Conservation (phyloP, 1,140 invertebrate species). For the Aethina tumida region DNA sequence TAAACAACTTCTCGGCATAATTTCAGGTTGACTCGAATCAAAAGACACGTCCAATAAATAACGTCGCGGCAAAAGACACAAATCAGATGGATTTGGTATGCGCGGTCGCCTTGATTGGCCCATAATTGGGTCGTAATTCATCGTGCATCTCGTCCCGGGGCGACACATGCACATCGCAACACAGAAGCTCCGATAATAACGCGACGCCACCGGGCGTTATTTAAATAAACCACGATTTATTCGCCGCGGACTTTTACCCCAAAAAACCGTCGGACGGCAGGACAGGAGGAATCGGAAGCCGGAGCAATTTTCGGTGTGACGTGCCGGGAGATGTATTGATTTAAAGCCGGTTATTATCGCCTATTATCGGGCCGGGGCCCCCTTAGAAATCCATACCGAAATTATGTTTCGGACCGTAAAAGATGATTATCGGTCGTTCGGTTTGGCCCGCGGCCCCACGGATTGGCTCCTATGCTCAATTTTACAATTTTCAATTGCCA, state of each 20-base stretch:
- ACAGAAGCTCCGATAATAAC: not conserved
- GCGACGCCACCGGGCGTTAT: not conserved
- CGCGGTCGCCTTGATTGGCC: no score
- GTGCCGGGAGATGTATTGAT: conserved; percentile 26
- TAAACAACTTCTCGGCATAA: no score
- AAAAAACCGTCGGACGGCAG: conserved; percentile 1
- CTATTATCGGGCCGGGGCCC: conserved; percentile 20
- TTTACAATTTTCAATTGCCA: conserved; percentile 10
- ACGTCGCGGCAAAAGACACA: no score
- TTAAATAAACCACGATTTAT: not conserved
- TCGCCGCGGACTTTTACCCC: not conserved
- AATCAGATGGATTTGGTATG: no score
- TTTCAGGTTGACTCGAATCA: no score
- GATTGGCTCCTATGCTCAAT: conserved; percentile 3
- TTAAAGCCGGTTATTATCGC: conserved; percentile 21
- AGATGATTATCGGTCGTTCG: no score
- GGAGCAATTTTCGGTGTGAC: conserved; percentile 21
- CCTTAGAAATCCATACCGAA: conserved; percentile 22
- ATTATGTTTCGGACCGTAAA: no score
- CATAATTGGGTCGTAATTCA: no score
- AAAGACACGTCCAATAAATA: no score
- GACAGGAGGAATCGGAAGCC: conserved; percentile 22
- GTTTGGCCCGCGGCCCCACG: conserved; percentile 6
- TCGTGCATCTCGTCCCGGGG: not conserved
- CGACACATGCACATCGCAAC: conserved; percentile 7